Evolutionary conservation across 2,797 vertebrate species (phyloP).

Genomic region (Sebastes minor): DNA sequence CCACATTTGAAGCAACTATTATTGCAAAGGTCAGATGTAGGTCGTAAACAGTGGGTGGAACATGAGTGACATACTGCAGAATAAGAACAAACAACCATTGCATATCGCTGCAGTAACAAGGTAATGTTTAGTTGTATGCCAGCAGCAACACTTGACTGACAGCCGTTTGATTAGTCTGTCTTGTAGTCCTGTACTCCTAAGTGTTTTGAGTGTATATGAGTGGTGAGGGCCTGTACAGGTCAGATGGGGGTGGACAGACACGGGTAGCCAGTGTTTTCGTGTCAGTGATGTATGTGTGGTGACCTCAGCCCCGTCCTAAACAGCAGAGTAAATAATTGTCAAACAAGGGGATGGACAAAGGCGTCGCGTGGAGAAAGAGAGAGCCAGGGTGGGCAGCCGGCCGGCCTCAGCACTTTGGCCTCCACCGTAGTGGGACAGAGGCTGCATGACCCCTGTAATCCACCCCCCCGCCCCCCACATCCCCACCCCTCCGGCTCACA

Average conservation of each 20-base stretch:
- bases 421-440: slow-evolving; percentile 54
- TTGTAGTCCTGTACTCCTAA: slow-evolving; percentile 1
- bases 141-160: slow-evolving; percentile 10
- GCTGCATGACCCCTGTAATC: slow-evolving; percentile 76
- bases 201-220: slow-evolving; percentile 14
- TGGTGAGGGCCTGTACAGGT: slow-evolving; percentile 21
- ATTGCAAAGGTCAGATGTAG: neutral
- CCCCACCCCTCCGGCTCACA: slow-evolving; percentile 29
- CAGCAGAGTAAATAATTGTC: slow-evolving; percentile 86
- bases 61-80: neutral
- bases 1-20: neutral
- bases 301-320: slow-evolving; percentile 71
- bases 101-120: neutral
- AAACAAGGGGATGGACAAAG: slow-evolving; percentile 82
- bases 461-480: neutral
- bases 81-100: neutral
- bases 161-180: slow-evolving; percentile 13
- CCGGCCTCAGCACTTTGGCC: slow-evolving; percentile 52
- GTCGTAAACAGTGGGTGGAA: neutral
- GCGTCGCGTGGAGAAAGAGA: slow-evolving; percentile 69
- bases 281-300: slow-evolving; percentile 73
- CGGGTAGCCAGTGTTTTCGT: slow-evolving; percentile 54
- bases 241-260: slow-evolving; percentile 50
- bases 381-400: slow-evolving; percentile 58
- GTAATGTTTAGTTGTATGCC: neutral